phyloP scores from a whole-genome alignment of 2,888 invertebrate genomes.

The Pammene aurita region DNA sequence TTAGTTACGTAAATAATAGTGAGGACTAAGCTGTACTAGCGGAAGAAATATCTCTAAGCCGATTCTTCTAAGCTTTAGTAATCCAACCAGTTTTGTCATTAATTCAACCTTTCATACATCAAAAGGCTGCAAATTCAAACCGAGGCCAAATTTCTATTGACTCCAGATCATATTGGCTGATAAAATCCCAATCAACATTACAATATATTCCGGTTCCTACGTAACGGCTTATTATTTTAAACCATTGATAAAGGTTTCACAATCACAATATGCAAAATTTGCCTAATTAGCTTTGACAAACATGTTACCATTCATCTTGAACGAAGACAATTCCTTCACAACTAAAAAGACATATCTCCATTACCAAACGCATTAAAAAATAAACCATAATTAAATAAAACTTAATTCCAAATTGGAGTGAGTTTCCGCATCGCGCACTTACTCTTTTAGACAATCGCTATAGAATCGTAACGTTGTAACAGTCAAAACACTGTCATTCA shows the following conservation, averaged over 20 bases:
- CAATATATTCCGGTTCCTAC: constrained; percentile 31
- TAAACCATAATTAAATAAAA: background rate
- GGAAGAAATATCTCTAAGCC: constrained; percentile 6
- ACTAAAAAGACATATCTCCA: background rate
- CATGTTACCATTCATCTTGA: constrained; percentile 47
- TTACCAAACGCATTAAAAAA: background rate
- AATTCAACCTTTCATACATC: constrained; percentile 29
- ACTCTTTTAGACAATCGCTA: constrained; percentile 8
- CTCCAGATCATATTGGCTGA: constrained; percentile 17
- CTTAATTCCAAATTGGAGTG: background rate
- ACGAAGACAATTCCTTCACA: constrained; percentile 26
- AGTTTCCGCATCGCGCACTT: background rate
- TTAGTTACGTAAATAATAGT: background rate
- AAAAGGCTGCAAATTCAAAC: constrained; percentile 19
- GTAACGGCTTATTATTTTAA: constrained; percentile 33
- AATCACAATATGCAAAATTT: constrained; percentile 35
- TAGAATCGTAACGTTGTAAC: background rate
- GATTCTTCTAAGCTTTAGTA: background rate
- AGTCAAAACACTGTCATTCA: constrained; percentile 14
- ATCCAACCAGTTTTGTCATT: constrained; percentile 25
- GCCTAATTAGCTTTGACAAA: constrained; percentile 43
- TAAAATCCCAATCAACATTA: constrained; percentile 28
- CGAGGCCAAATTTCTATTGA: constrained; percentile 31
- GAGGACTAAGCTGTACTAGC: background rate
- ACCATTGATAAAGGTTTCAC: constrained; percentile 29